These are phyloP conservation scores for Rambutsinella grinnellia DNA, from an alignment of 2,888 invertebrate genomes.

Conservation along the genomic window DNA sequence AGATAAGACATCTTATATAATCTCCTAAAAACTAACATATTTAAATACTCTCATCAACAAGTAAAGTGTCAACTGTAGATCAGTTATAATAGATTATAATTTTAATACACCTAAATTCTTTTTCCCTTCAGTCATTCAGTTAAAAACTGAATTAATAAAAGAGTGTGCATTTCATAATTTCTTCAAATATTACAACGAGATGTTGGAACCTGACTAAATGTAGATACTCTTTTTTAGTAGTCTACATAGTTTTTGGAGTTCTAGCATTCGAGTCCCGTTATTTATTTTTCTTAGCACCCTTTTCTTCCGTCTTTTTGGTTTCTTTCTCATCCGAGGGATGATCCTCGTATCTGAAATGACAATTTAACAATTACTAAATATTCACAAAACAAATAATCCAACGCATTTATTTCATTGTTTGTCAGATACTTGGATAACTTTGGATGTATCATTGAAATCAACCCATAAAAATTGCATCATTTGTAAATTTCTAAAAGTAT, in stretches of 20 bases:
- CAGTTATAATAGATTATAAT: too few relatives aligned
- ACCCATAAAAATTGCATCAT: slow-evolving; percentile 12
- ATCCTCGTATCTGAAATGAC: slow-evolving; percentile 76
- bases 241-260: too few relatives aligned
- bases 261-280: slow-evolving; percentile 54
- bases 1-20: too few relatives aligned
- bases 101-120: too few relatives aligned
- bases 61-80: too few relatives aligned
- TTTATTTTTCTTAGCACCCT: slow-evolving; percentile 69
- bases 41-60: too few relatives aligned
- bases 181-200: not conserved
- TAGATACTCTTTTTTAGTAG: not conserved
- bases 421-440: slow-evolving; percentile 46
- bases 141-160: too few relatives aligned
- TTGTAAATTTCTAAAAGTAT: not conserved
- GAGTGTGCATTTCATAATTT: not conserved
- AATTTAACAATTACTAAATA: too few relatives aligned
- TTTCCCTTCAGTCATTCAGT: too few relatives aligned
- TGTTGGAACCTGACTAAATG: not conserved
- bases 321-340: slow-evolving; percentile 73
- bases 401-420: not conserved
- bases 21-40: too few relatives aligned
- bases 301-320: slow-evolving; percentile 68
- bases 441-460: slow-evolving; percentile 17
- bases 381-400: too few relatives aligned